A percentile compares a stretch with the other conserved stretches of the same genome.
Evolutionary conservation across 2,113 vertebrate genomes (phyloP).

Genomic region (Pogona vitticeps): DNA sequence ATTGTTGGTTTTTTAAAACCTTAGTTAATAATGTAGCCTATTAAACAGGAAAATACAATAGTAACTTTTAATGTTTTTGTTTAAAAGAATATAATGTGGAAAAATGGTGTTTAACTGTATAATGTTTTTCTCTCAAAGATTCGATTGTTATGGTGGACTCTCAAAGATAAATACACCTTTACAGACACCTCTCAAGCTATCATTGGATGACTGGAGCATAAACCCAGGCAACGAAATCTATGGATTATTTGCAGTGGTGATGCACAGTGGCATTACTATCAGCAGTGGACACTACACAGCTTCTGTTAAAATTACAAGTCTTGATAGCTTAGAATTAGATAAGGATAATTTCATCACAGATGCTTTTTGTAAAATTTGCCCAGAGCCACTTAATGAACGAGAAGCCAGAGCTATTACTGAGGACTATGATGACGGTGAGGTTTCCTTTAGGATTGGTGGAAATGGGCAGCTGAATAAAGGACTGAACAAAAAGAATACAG

Average conservation of each 20-base stretch:
- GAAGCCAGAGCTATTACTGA: conserved; percentile 70
- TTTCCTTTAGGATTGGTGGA: conserved; percentile 79
- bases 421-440: conserved; percentile 85
- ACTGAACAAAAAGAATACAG: conserved; percentile 84
- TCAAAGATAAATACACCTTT: conserved; percentile 97
- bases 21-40: background rate
- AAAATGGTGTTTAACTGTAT: background rate
- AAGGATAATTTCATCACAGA: conserved; percentile 70
- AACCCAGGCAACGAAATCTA: conserved; percentile 85
- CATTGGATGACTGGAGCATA: conserved; percentile 94
- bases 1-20: background rate
- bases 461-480: conserved; percentile 74
- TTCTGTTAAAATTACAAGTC: conserved; percentile 87
- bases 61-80: too few species aligned
- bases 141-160: conserved; percentile 92
- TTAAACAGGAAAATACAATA: background rate
- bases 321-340: conserved; percentile 77
- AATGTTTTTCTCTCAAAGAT: conserved; percentile 69
- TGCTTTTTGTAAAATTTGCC: conserved; percentile 67
- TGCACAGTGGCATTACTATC: conserved; percentile 97
- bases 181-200: conserved; percentile 88
- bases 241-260: conserved; percentile 92
- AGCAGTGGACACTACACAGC: conserved; percentile 98
- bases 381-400: conserved; percentile 72
- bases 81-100: fast-evolving